Evolutionary conservation across 1,140 invertebrate species (phyloP).

Genomic region (Drosophila nikananu): DNA sequence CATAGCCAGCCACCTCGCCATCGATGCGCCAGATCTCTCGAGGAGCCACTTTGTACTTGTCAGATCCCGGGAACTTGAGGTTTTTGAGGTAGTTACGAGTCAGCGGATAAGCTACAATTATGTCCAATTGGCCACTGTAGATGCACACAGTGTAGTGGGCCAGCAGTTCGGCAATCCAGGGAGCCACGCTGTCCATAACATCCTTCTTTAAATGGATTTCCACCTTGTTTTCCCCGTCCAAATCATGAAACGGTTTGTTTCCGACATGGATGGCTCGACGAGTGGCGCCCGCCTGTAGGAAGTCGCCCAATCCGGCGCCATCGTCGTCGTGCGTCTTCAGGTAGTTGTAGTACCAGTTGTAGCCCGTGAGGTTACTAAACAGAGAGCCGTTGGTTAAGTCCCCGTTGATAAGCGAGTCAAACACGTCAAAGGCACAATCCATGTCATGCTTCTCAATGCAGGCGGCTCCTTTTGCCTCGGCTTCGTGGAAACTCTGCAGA

Average conservation of each 20-base stretch:
- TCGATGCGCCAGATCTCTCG: constrained; percentile 90
- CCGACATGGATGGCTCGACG: constrained; percentile 93
- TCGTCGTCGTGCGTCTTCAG: constrained; percentile 86
- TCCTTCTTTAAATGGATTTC: constrained; percentile 90
- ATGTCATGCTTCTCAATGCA: constrained; percentile 89
- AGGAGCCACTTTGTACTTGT: constrained; percentile 88
- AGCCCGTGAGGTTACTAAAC: constrained; percentile 93
- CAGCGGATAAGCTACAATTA: constrained; percentile 93
- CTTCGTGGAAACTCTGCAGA: constrained; percentile 87
- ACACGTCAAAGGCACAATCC: constrained; percentile 89
- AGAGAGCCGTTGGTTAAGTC: constrained; percentile 88
- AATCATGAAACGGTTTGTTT: constrained; percentile 89
- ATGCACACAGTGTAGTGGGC: constrained; percentile 90
- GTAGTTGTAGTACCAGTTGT: constrained; percentile 93
- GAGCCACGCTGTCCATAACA: constrained; percentile 93
- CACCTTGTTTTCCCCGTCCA: constrained; percentile 86
- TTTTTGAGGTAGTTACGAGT: constrained; percentile 90
- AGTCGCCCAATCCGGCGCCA: constrained; percentile 84
- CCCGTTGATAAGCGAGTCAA: constrained; percentile 90
- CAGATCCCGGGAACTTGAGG: constrained; percentile 89
- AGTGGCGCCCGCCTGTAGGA: constrained; percentile 87
- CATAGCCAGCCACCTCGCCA: constrained; percentile 91
- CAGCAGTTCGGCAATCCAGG: constrained; percentile 90
- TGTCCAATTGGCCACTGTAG: constrained; percentile 94
- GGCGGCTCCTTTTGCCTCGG: constrained; percentile 87